phyloP scores from a whole-genome alignment of 2,888 invertebrate species.

The Meiosimyza decipiens region DNA sequence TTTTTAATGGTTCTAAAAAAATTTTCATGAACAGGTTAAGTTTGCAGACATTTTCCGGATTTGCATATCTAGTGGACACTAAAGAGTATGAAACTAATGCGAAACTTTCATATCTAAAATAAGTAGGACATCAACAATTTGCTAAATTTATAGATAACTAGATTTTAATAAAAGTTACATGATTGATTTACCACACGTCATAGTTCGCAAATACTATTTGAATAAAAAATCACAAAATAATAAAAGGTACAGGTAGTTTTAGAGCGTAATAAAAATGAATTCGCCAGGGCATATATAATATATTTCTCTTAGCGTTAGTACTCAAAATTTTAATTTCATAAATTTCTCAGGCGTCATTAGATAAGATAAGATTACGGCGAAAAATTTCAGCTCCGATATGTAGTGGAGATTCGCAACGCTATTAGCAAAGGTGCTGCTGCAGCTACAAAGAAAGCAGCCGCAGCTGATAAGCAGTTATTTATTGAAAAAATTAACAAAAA shows the following conservation, averaged over 20 bases:
- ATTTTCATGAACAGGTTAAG: too few relatives aligned
- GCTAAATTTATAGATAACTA: too few relatives aligned
- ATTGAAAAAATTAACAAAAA: background rate
- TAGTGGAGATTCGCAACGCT: background rate
- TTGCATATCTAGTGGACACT: too few relatives aligned
- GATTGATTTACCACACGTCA: background rate
- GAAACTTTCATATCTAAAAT: too few relatives aligned
- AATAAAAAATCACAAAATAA: background rate
- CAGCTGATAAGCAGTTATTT: constrained; percentile 5
- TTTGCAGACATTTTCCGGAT: too few relatives aligned
- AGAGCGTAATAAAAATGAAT: background rate
- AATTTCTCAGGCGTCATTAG: background rate
- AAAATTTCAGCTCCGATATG: background rate
- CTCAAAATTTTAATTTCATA: constrained; percentile 6
- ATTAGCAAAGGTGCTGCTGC: background rate
- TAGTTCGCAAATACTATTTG: background rate
- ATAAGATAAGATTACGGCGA: constrained; percentile 6
- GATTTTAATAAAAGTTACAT: too few relatives aligned
- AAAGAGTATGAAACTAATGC: too few relatives aligned
- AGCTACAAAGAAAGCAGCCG: constrained; percentile 10
- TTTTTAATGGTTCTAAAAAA: too few relatives aligned
- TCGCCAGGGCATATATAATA: background rate
- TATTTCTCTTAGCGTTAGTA: background rate
- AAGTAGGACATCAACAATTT: too few relatives aligned
- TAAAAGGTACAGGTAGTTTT: background rate